Percentiles rank a stretch among this genome's conserved stretches.
phyloP scores from a whole-genome alignment of 2,888 invertebrate genomes.

The Abscondita cerata region DNA sequence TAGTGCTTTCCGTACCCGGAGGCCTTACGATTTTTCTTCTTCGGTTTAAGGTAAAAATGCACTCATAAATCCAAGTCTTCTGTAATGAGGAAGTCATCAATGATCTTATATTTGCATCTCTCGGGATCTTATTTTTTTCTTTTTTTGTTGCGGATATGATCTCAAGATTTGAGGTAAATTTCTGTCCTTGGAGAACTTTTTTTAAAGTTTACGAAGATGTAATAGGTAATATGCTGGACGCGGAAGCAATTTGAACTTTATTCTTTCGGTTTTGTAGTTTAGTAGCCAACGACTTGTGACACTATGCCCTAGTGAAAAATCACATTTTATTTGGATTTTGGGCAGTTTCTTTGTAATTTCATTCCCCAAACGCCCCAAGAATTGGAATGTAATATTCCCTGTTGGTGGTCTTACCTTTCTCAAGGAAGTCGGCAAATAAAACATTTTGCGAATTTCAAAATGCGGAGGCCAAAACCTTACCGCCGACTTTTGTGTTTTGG shows the following conservation, averaged over 20 bases:
- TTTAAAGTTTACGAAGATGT: conserved; percentile 12
- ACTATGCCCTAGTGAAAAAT: conserved; percentile 11
- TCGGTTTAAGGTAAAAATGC: too few species aligned
- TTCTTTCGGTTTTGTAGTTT: conserved; percentile 14
- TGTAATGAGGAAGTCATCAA: too few species aligned
- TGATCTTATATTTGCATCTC: too few species aligned
- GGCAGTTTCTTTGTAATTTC: conserved; percentile 2
- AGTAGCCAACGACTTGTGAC: too few species aligned
- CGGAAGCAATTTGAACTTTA: not conserved
- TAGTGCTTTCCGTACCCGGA: too few species aligned
- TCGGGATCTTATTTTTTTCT: too few species aligned
- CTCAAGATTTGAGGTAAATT: conserved; percentile 15
- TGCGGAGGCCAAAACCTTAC: too few species aligned
- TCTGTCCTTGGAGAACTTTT: conserved; percentile 15
- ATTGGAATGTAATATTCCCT: not conserved
- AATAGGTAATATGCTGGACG: conserved; percentile 11
- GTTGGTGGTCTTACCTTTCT: not conserved
- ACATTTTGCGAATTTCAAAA: not conserved
- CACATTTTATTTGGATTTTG: conserved; percentile 18
- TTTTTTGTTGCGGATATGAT: conserved; percentile 21
- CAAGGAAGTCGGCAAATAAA: not conserved
- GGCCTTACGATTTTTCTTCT: too few species aligned
- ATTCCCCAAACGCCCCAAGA: not conserved
- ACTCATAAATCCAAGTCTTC: too few species aligned
- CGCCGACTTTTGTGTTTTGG: too few species aligned